Percentiles rank a stretch among this genome's conserved stretches.
phyloP scores from a whole-genome alignment of 2,888 invertebrate species.

The Pachliopta kotzebuea region DNA sequence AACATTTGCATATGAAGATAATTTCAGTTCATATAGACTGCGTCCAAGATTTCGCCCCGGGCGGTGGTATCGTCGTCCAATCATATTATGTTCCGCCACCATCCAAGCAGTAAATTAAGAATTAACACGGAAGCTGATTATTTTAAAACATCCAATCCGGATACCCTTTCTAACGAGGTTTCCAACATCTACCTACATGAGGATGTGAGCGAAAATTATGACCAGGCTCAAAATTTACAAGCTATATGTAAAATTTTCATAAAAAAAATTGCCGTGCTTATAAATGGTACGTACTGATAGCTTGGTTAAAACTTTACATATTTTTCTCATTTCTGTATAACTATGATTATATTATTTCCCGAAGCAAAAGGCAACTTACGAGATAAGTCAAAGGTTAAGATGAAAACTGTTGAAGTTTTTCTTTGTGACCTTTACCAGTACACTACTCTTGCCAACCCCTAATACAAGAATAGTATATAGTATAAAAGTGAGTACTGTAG shows the following conservation, averaged over 20 bases:
- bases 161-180: slow-evolving; percentile 70
- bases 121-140: slow-evolving; percentile 74
- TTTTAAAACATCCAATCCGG: slow-evolving; percentile 76
- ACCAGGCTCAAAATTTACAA: slow-evolving; percentile 2
- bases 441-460: no score
- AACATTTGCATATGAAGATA: slow-evolving; percentile 17
- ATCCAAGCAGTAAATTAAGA: slow-evolving; percentile 78
- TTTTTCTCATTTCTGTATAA: no score
- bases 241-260: not conserved
- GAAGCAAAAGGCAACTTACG: no score
- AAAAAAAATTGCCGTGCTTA: not conserved
- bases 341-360: no score
- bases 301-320: no score
- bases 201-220: slow-evolving; percentile 24
- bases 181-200: slow-evolving; percentile 19
- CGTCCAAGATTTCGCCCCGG: slow-evolving; percentile 62
- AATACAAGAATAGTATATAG: no score
- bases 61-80: slow-evolving; percentile 53
- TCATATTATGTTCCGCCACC: slow-evolving; percentile 67
- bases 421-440: no score
- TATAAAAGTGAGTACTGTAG: no score
- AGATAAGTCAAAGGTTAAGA: no score
- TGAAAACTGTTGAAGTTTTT: no score
- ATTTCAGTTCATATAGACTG: slow-evolving; percentile 36
- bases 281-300: not conserved